Conservation (phyloP, 2,888 invertebrate genomes). For the Sylvicola cinctus region DNA sequence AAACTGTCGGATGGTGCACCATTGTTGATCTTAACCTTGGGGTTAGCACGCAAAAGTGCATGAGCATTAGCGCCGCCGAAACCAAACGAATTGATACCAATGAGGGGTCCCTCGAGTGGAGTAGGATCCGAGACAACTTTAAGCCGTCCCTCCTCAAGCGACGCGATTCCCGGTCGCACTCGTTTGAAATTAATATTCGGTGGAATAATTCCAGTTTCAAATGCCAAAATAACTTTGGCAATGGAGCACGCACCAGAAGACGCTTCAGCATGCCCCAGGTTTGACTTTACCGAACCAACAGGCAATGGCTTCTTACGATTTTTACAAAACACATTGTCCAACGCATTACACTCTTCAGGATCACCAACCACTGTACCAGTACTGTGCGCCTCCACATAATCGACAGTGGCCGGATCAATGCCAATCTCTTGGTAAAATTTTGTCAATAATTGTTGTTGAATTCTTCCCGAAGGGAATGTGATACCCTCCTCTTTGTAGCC, state of each 20-base stretch:
- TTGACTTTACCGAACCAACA: constrained; percentile 85
- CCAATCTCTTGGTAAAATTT: constrained; percentile 49
- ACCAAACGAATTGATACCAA: constrained; percentile 80
- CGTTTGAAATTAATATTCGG: constrained; percentile 64
- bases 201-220: constrained; percentile 59
- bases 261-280: constrained; percentile 84
- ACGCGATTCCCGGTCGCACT: constrained; percentile 37
- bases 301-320: constrained; percentile 52
- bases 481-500: constrained; percentile 53
- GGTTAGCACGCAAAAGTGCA: constrained; percentile 26
- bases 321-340: constrained; percentile 58
- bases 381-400: constrained; percentile 75
- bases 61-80: constrained; percentile 74
- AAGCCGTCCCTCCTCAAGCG: constrained; percentile 38
- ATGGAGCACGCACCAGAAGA: constrained; percentile 65
- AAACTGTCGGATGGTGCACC: constrained; percentile 40
- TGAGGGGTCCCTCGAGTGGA: constrained; percentile 50
- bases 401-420: constrained; percentile 44
- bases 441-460: constrained; percentile 36
- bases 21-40: constrained; percentile 26
- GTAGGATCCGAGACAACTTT: constrained; percentile 52
- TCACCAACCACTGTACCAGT: constrained; percentile 73
- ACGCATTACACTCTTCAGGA: constrained; percentile 59
- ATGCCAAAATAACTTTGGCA: constrained; percentile 61
- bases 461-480: constrained; percentile 41